Base-by-base conservation (phyloP, 2,888 invertebrate genomes). In the Argynnis bischoffii region DNA sequence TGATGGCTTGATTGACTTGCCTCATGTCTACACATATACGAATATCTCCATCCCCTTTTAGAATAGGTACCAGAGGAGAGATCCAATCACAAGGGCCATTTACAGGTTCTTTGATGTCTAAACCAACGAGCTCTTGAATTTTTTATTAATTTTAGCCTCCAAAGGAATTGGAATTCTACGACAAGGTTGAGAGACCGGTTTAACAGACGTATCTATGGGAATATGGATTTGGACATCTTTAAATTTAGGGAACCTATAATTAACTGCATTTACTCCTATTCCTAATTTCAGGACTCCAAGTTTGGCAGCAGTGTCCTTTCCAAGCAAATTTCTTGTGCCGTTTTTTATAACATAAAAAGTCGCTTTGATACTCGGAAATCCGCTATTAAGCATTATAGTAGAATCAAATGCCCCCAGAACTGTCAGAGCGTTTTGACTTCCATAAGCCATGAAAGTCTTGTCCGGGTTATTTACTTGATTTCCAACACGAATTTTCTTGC, bases 1-100 rank as follows among this genome's bases (percentile, higher is more conserved):
- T 6, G 1, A 73, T 70, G 2, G 74, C 74, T 11, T 35, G 18
- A 18, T 74, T 75, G 0, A 72, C 72, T 0, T 69, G 53, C 35
- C 70, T 60, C 71, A 63, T 63, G 41, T 63, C 72, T 2, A 70
- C 21, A 47, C 72, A 70, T 2, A 72, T 21, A 4, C 71, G 48
- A 14, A 71, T 6, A n/a, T 63, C 46, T 13, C 11, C n/a, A 13
- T 74, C 65, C 0, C 66, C 70, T 60, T 79, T 79, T 1, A 79
- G 35, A 14, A 77, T 59, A 0, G 76, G 76, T 0, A 78, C 76
- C 3, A 76, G 55, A 0, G 77, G 77, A 0, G 77, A 77, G 4
- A 77, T 48, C 77, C 77, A 77, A 15, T 18, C 15, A 5, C 76
- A 60, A 15, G 48, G 69, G 1, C 41, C 72, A 26, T 5, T 67